Conservation (phyloP, 53 echinoderm and acorn worm species). For the Echinometra lucunter region DNA sequence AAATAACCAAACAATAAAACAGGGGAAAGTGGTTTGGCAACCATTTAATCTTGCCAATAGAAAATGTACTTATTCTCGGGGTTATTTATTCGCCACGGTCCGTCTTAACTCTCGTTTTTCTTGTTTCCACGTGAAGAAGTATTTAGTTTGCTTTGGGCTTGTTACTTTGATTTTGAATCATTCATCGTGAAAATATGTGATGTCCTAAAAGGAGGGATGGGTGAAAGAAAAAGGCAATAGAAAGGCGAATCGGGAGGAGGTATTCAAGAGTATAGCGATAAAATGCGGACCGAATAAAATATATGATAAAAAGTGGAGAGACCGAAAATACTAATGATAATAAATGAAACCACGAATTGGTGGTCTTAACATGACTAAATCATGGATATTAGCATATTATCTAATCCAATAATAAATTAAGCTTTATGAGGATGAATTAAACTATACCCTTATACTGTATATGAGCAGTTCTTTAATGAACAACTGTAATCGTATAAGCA, state of each 20-base stretch:
- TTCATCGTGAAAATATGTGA: constrained; percentile 19
- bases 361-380: no score
- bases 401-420: no score
- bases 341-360: no score
- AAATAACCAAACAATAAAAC: background rate
- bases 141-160: background rate
- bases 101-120: background rate
- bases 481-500: no score
- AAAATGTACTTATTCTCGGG: background rate
- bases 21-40: background rate
- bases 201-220: background rate
- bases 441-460: no score
- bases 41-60: background rate
- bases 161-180: background rate
- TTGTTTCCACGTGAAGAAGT: background rate
- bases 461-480: no score
- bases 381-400: no score
- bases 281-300: background rate
- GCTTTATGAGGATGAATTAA: no score
- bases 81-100: background rate
- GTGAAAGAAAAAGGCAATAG: background rate
- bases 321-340: background rate
- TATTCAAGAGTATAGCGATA: background rate
- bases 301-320: background rate
- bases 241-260: background rate